These are phyloP conservation scores for Rhaphigaster nebulosa DNA, from an alignment of 2,888 invertebrate species.

Conservation along the genomic window DNA sequence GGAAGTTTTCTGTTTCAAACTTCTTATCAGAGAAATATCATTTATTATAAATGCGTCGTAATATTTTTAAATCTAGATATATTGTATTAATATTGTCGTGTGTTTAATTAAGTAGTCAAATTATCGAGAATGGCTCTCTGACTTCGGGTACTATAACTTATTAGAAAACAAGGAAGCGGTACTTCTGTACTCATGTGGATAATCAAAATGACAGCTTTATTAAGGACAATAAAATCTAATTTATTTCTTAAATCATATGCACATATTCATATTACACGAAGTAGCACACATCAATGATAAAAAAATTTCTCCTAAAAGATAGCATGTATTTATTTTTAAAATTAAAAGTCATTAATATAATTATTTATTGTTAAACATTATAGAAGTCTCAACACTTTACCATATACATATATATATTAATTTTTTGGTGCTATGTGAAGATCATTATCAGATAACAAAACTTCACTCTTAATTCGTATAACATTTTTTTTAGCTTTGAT, in stretches of 20 bases:
- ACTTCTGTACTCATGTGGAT: neutral
- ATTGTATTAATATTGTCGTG: no score
- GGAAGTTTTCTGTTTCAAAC: no score
- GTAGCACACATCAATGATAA: slow-evolving; percentile 52
- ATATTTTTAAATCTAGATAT: no score
- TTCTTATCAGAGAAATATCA: no score
- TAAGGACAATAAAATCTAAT: slow-evolving; percentile 55
- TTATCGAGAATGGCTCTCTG: no score
- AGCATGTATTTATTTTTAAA: slow-evolving; percentile 34
- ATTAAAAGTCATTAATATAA: slow-evolving; percentile 28
- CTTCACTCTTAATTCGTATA: slow-evolving; percentile 53
- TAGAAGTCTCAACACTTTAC: slow-evolving; percentile 51
- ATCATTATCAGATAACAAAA: slow-evolving; percentile 33
- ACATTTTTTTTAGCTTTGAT: slow-evolving; percentile 51
- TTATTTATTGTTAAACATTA: slow-evolving; percentile 42
- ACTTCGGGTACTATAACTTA: no score
- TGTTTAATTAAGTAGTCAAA: no score
- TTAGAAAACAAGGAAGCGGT: neutral
- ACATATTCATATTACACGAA: slow-evolving; percentile 45
- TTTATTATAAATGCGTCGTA: no score
- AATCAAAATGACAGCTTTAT: slow-evolving; percentile 12
- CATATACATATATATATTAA: slow-evolving; percentile 45
- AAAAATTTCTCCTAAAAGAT: slow-evolving; percentile 32
- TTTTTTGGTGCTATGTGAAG: slow-evolving; percentile 53
- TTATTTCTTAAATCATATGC: slow-evolving; percentile 52